Conservation (phyloP, 2,797 vertebrate species). For the Catharus ustulatus region DNA sequence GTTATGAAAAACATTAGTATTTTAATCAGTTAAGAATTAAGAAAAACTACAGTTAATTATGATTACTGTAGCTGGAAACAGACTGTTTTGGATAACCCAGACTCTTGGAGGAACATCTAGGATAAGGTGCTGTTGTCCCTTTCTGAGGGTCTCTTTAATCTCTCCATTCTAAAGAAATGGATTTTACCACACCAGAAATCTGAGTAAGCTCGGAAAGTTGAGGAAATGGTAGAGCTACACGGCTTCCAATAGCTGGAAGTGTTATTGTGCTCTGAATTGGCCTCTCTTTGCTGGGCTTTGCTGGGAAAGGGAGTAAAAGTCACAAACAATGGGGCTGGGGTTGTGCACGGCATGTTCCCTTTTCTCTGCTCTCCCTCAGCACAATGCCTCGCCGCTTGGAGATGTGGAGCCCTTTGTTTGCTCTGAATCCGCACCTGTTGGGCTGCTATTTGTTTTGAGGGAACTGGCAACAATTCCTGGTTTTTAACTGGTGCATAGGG, state of each 20-base stretch:
- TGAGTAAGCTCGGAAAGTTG: not conserved
- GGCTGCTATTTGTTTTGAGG: not conserved
- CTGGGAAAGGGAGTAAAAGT: constrained; percentile 31
- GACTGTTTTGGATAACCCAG: not conserved
- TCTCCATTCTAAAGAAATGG: not conserved
- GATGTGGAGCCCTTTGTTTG: constrained; percentile 6
- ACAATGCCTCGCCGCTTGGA: not conserved
- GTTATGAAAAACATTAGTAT: not conserved
- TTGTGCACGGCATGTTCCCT: not conserved
- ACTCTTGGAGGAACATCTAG: not conserved
- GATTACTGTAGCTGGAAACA: not conserved
- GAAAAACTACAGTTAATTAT: not conserved
- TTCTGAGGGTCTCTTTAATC: not conserved
- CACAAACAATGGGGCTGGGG: not conserved
- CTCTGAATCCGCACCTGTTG: not conserved
- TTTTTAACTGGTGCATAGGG: not conserved
- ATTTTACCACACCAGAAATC: not conserved
- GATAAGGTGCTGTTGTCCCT: not conserved
- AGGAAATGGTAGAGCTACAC: not conserved
- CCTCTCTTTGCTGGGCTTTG: not conserved
- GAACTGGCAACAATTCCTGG: not conserved
- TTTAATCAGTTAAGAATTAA: not conserved
- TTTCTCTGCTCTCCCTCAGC: not conserved
- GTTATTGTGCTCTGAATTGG: not conserved
- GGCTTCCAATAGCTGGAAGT: constrained; percentile 21